These are phyloP conservation scores for Apodemia duryi DNA, from an alignment of 2,888 invertebrate species.

Conservation along the genomic window DNA sequence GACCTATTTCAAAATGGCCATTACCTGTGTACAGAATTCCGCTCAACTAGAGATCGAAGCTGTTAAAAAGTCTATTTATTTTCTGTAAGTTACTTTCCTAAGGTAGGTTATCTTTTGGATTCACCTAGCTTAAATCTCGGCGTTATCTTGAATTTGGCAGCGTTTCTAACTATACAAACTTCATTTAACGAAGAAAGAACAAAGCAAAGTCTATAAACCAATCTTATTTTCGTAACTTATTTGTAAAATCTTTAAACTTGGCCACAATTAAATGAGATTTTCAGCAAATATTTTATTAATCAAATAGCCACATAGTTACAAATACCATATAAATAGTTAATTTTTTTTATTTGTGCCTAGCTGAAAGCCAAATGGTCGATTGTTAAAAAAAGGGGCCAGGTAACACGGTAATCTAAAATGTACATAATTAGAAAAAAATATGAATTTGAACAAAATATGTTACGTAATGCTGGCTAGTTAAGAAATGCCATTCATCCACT, in stretches of 20 bases:
- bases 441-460: too few relatives aligned
- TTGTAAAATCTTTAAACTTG: neutral
- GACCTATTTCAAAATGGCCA: constrained; percentile 6
- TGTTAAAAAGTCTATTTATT: constrained; percentile 13
- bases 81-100: neutral
- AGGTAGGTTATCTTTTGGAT: constrained; percentile 8
- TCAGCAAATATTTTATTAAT: too few relatives aligned
- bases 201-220: neutral
- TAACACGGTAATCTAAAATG: too few relatives aligned
- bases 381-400: too few relatives aligned
- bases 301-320: too few relatives aligned
- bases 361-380: too few relatives aligned
- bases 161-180: constrained; percentile 8
- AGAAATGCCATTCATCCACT: too few relatives aligned
- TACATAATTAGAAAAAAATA: too few relatives aligned
- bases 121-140: neutral
- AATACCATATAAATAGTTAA: too few relatives aligned
- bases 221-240: neutral
- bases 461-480: too few relatives aligned
- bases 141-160: neutral
- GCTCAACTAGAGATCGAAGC: neutral
- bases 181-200: neutral
- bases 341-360: too few relatives aligned
- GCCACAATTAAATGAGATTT: too few relatives aligned
- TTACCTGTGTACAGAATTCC: neutral